Evolutionary conservation across 2,888 invertebrate genomes (phyloP).

Genomic region (Coelogynopora nodosa): DNA sequence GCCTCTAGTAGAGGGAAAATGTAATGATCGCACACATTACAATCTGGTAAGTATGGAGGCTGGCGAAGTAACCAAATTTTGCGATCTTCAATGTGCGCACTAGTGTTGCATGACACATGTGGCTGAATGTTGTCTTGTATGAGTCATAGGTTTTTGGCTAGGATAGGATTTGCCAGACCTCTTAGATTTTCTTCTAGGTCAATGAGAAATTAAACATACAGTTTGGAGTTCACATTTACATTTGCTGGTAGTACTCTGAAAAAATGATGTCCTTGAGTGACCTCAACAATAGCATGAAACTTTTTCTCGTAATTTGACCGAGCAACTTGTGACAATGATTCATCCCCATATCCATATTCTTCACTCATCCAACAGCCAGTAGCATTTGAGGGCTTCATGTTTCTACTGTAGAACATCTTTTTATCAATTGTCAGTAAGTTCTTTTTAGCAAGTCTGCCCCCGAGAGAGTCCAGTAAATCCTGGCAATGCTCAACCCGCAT

Average conservation of each 20-base stretch:
- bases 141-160: neutral
- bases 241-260: neutral
- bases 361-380: neutral
- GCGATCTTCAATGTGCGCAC: neutral
- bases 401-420: neutral
- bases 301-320: neutral
- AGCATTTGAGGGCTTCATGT: neutral
- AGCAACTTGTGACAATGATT: neutral
- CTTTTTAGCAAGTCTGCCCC: neutral
- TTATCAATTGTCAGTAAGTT: too few relatives aligned
- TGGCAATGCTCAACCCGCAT: neutral
- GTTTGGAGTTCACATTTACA: neutral
- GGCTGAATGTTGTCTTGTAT: neutral
- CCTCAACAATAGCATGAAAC: neutral
- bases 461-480: neutral
- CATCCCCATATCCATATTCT: neutral
- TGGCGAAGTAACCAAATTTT: neutral
- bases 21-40: neutral
- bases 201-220: neutral
- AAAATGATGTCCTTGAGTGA: neutral
- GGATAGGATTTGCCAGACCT: neutral
- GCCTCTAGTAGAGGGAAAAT: too few relatives aligned
- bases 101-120: neutral
- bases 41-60: neutral
- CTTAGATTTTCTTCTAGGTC: neutral